These are phyloP conservation scores for Dioctria linearis DNA, from an alignment of 2,888 invertebrate species.

Conservation along the genomic window DNA sequence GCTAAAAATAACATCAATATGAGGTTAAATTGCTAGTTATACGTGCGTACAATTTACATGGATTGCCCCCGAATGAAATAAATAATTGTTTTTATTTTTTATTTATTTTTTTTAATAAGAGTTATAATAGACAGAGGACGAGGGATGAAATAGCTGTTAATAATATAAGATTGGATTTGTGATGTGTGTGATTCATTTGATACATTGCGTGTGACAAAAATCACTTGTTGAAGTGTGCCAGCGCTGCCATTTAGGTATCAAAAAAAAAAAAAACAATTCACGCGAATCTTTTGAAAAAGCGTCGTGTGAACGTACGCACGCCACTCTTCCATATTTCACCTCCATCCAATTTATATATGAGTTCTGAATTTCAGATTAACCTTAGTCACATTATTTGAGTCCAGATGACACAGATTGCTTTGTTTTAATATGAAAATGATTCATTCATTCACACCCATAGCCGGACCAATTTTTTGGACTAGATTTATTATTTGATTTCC, in stretches of 20 bases:
- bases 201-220: not conserved
- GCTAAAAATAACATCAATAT: constrained; percentile 44
- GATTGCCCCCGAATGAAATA: not conserved
- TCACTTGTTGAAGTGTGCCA: not conserved
- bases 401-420: not conserved
- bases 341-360: not conserved
- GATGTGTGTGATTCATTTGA: not conserved
- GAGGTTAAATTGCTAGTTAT: constrained; percentile 13
- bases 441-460: constrained; percentile 33
- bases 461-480: constrained; percentile 16
- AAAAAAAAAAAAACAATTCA: no score
- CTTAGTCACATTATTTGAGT: constrained; percentile 5
- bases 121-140: not conserved
- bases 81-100: not conserved
- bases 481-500: constrained; percentile 27
- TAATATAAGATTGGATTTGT: not conserved
- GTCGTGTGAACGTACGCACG: no score
- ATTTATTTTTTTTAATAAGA: not conserved
- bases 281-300: no score
- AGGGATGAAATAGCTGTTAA: no score
- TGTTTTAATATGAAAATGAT: constrained; percentile 45
- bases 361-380: constrained; percentile 16
- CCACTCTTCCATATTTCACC: no score
- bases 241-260: not conserved
- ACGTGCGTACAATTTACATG: not conserved